Conservation (phyloP, 2,797 vertebrate species). For the Tangara arthus region DNA sequence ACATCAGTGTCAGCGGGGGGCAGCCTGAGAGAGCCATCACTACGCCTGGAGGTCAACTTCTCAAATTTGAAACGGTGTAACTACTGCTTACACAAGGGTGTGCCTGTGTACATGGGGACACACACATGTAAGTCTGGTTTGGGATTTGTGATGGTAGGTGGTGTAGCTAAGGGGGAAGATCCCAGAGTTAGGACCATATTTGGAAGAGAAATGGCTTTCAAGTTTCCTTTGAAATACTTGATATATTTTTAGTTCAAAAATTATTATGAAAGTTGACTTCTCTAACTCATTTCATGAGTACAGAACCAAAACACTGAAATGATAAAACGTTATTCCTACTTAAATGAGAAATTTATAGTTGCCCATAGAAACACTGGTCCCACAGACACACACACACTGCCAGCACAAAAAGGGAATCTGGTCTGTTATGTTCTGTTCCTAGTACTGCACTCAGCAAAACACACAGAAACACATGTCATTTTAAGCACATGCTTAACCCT, state of each 20-base stretch:
- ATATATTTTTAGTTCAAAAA: neutral
- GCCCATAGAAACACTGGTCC: neutral
- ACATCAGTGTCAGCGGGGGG: neutral
- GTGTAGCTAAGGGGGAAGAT: neutral
- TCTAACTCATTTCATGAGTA: neutral
- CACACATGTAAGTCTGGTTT: neutral
- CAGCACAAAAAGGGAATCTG: neutral
- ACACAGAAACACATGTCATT: neutral
- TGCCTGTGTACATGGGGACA: neutral
- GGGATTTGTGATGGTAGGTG: neutral
- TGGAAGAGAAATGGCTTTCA: neutral
- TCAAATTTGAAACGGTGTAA: neutral
- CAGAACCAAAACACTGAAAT: neutral
- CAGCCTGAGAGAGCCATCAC: neutral
- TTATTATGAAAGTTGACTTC: neutral
- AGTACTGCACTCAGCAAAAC: neutral
- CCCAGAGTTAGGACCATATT: neutral
- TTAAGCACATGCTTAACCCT: slow-evolving; percentile 1
- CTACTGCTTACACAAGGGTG: neutral
- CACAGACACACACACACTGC: neutral
- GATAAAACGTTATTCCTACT: neutral
- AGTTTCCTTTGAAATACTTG: neutral
- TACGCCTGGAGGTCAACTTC: neutral
- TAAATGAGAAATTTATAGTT: neutral
- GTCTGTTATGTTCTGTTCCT: neutral